Conservation (phyloP, 2,797 vertebrate species). For the Pelochelys cantorii region DNA sequence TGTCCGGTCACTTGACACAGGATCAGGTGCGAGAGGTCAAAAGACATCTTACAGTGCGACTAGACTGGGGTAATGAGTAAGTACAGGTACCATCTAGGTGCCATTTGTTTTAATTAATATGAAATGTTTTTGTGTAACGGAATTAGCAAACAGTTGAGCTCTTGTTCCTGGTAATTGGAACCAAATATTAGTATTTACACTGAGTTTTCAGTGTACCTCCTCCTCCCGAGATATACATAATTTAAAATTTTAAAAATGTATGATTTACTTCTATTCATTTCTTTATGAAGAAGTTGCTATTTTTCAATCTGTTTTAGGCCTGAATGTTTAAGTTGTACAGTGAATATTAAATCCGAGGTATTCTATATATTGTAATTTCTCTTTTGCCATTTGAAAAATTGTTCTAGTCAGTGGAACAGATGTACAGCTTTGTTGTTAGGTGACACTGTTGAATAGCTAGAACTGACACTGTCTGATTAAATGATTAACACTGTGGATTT, state of each 20-base stretch:
- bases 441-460: not conserved
- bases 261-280: not conserved
- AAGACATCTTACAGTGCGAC: constrained; percentile 95
- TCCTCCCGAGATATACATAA: not conserved
- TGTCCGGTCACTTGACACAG: constrained; percentile 97
- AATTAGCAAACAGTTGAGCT: not conserved
- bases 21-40: constrained; percentile 98
- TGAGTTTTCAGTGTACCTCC: not conserved
- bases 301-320: not conserved
- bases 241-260: not conserved
- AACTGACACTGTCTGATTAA: not conserved
- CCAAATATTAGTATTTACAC: not conserved
- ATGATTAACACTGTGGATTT: not conserved
- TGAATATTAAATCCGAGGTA: not conserved
- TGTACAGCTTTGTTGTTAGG: not conserved
- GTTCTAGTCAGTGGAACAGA: not conserved
- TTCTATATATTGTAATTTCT: not conserved
- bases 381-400: not conserved
- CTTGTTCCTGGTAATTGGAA: not conserved
- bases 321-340: not conserved
- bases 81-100: constrained; percentile 74
- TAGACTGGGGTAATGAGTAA: constrained; percentile 99
- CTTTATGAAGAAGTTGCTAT: not conserved
- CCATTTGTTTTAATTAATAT: constrained; percentile 42
- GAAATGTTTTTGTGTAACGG: not conserved